phyloP scores from a whole-genome alignment of 2,888 invertebrate species.

The Pyralis farinalis region DNA sequence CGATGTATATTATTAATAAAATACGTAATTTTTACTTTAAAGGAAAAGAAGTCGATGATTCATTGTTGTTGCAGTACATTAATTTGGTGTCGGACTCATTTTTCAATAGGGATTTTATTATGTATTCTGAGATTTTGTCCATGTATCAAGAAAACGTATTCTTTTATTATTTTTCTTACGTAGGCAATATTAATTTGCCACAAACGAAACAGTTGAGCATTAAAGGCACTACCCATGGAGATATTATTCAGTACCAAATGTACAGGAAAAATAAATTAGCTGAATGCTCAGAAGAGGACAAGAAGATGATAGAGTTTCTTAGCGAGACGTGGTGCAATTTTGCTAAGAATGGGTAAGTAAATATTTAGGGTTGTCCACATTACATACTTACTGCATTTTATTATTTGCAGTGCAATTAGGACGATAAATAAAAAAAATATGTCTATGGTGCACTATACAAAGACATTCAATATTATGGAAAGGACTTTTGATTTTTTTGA shows the following conservation, averaged over 20 bases:
- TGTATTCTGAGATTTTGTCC: constrained; percentile 37
- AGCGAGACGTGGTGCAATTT: constrained; percentile 57
- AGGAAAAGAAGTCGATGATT: constrained; percentile 26
- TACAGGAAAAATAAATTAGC: constrained; percentile 49
- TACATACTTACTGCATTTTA: too few relatives aligned
- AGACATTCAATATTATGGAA: too few relatives aligned
- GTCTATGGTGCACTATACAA: too few relatives aligned
- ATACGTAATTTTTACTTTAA: constrained; percentile 49
- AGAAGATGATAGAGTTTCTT: constrained; percentile 40
- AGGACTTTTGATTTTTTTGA: too few relatives aligned
- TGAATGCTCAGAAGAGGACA: constrained; percentile 35
- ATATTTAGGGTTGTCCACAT: too few relatives aligned
- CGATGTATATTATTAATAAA: constrained; percentile 25
- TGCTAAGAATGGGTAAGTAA: constrained; percentile 58
- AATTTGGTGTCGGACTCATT: constrained; percentile 46
- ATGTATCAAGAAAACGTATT: constrained; percentile 35
- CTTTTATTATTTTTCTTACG: constrained; percentile 48
- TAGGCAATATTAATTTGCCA: constrained; percentile 53
- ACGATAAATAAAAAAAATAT: too few relatives aligned
- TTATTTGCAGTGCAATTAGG: too few relatives aligned
- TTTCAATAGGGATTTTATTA: constrained; percentile 43
- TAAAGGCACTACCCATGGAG: constrained; percentile 59
- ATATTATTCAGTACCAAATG: constrained; percentile 59
- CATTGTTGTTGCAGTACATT: constrained; percentile 36
- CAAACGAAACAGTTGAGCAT: constrained; percentile 47